Conservation (phyloP, 2,113 vertebrate species). For the Saccopteryx bilineata region DNA sequence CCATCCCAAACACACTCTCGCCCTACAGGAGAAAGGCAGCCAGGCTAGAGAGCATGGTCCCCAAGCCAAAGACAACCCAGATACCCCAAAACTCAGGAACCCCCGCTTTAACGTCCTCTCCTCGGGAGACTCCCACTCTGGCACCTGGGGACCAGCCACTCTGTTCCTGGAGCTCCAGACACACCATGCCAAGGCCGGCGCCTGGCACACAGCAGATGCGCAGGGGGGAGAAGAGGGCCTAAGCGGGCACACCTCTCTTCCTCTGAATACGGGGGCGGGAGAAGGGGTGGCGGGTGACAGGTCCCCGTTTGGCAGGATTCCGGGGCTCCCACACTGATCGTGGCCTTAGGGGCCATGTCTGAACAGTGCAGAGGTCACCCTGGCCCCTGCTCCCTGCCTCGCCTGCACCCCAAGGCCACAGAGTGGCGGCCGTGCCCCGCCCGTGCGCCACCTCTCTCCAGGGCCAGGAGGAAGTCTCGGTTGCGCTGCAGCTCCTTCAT, state of each 20-base stretch:
- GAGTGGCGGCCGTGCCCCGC: accelerated
- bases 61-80: neutral
- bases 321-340: neutral
- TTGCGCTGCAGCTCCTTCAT: constrained; percentile 98
- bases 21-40: neutral
- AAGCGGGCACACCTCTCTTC: neutral
- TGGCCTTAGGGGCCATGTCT: neutral
- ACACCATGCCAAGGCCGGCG: neutral
- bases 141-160: accelerated
- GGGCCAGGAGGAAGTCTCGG: constrained; percentile 96
- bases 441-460: constrained; percentile 93
- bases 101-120: neutral
- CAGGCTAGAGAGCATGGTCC: neutral
- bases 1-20: neutral
- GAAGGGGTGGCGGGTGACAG: neutral
- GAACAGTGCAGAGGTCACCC: neutral
- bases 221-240: neutral
- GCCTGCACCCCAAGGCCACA: neutral
- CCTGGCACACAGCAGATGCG: neutral
- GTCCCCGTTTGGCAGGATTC: neutral
- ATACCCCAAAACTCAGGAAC: neutral
- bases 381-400: neutral
- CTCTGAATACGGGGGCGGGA: neutral
- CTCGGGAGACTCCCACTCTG: neutral
- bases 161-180: neutral